Evolutionary conservation across 2,888 invertebrate genomes (phyloP).

Genomic region (Homarus gammarus): DNA sequence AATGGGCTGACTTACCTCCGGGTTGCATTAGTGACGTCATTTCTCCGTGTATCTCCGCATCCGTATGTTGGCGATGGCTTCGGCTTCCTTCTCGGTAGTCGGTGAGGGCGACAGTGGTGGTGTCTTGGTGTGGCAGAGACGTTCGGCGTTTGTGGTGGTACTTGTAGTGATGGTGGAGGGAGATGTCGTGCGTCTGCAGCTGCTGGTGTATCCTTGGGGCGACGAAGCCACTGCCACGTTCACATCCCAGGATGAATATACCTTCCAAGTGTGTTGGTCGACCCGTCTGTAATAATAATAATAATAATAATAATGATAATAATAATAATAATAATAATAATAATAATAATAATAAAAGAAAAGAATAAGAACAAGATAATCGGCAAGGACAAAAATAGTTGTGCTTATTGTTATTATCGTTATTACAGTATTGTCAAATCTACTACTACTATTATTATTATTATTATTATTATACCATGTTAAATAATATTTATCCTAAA

Average conservation of each 20-base stretch:
- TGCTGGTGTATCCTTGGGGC: constrained; percentile 54
- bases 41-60: not conserved
- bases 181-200: constrained; percentile 52
- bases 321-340: constrained; percentile 15
- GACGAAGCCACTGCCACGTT: constrained; percentile 47
- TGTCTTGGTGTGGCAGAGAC: not conserved
- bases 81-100: not conserved
- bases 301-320: too few species aligned
- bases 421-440: too few species aligned
- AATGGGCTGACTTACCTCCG: too few species aligned
- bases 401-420: too few species aligned
- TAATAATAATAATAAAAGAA: too few species aligned
- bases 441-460: too few species aligned
- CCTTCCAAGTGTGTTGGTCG: constrained; percentile 50
- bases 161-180: constrained; percentile 26
- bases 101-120: not conserved
- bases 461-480: too few species aligned
- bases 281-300: too few species aligned
- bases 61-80: not conserved
- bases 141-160: not conserved
- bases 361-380: too few species aligned
- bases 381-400: too few species aligned
- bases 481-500: too few species aligned
- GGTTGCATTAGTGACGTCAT: not conserved
- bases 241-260: constrained; percentile 51